A percentile compares a stretch with the other conserved stretches of the same genome.
phyloP scores from a whole-genome alignment of 2,113 vertebrate genomes.

The Otis tarda region DNA sequence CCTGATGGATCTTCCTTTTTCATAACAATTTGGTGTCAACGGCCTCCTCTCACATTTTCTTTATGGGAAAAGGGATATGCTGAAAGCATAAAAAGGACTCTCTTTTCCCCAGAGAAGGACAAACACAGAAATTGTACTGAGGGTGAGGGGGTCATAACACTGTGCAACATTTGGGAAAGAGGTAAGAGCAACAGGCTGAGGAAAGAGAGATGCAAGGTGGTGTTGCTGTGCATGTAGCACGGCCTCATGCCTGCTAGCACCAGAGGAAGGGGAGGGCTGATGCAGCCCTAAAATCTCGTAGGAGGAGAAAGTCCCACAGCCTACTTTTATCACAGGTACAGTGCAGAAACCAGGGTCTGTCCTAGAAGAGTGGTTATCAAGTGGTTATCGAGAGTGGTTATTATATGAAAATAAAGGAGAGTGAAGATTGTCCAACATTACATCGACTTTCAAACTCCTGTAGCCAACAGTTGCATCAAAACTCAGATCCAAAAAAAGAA shows the following conservation, averaged over 20 bases:
- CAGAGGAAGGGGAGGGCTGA: background rate
- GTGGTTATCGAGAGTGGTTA: background rate
- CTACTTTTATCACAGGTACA: background rate
- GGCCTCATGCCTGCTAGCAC: background rate
- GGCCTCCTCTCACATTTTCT: background rate
- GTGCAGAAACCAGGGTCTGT: background rate
- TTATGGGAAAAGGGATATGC: background rate
- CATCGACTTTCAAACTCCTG: background rate
- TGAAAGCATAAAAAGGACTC: background rate
- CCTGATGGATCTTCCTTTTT: accelerated
- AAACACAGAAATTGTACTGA: background rate
- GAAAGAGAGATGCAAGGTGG: background rate
- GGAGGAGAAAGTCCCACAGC: background rate
- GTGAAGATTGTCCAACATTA: background rate
- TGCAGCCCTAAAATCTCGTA: background rate
- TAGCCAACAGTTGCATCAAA: background rate
- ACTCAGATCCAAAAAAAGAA: background rate
- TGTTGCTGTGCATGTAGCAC: background rate
- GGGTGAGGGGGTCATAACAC: background rate
- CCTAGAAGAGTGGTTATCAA: background rate
- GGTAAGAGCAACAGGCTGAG: background rate
- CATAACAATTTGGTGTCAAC: background rate
- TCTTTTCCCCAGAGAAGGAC: background rate
- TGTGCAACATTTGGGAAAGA: background rate
- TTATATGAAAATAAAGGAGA: background rate